phyloP scores from a whole-genome alignment of 2,113 vertebrate species.

The Numenius arquata region DNA sequence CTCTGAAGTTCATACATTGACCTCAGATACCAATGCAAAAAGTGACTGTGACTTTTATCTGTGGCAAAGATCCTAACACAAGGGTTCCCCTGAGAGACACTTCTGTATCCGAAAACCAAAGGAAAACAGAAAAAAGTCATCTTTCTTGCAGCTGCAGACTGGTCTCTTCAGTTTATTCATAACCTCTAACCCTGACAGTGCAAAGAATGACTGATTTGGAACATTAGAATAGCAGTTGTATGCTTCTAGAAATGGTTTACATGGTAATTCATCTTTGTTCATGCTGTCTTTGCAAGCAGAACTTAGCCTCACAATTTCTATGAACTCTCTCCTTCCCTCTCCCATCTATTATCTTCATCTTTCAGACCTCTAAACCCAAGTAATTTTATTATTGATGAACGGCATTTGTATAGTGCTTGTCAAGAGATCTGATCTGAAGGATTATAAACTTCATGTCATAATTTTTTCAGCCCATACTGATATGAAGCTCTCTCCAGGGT shows the following conservation, averaged over 20 bases:
- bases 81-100: not conserved
- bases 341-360: not conserved
- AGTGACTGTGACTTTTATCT: not conserved
- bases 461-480: not conserved
- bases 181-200: not conserved
- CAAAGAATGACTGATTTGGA: not conserved
- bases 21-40: not conserved
- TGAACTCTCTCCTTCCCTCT: not conserved
- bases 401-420: not conserved
- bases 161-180: not conserved
- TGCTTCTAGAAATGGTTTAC: not conserved
- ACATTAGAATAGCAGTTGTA: not conserved
- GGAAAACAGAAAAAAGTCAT: not conserved
- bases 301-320: not conserved
- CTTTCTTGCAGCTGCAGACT: not conserved
- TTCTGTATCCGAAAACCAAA: not conserved
- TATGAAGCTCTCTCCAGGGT: not conserved
- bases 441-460: not conserved
- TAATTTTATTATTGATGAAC: not conserved
- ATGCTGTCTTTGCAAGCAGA: not conserved
- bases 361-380: not conserved
- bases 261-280: not conserved
- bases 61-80: not conserved
- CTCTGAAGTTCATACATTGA: not conserved
- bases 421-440: constrained; percentile 1